A percentile compares a stretch with the other conserved stretches of the same genome.
Conservation (phyloP, 2,888 invertebrate species). For the Cheilosia impressa region DNA sequence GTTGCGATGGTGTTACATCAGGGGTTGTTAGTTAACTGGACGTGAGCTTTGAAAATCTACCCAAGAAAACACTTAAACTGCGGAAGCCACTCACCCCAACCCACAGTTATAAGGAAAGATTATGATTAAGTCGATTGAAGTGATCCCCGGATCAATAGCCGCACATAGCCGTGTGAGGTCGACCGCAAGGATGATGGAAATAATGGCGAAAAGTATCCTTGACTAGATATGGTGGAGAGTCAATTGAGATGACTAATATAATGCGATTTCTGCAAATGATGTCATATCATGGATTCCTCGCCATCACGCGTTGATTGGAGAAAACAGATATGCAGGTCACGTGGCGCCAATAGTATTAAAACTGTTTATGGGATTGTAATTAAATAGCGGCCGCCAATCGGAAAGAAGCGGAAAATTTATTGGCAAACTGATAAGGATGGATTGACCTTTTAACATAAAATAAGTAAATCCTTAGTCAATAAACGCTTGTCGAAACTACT, state of each 20-base stretch:
- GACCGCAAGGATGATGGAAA: slow-evolving; percentile 20
- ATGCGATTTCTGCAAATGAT: slow-evolving; percentile 67
- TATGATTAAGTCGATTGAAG: slow-evolving; percentile 60
- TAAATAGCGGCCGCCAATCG: no score
- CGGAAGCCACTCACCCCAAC: slow-evolving; percentile 7
- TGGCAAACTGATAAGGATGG: no score
- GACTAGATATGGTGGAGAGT: not conserved
- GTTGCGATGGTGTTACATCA: not conserved
- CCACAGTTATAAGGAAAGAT: slow-evolving; percentile 39
- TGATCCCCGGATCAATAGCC: slow-evolving; percentile 52
- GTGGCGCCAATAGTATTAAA: slow-evolving; percentile 36
- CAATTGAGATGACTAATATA: slow-evolving; percentile 27
- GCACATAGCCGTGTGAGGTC: slow-evolving; percentile 12
- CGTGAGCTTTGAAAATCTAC: slow-evolving; percentile 61
- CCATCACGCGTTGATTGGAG: slow-evolving; percentile 17
- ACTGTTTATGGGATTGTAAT: slow-evolving; percentile 4
- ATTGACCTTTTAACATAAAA: no score
- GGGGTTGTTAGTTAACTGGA: slow-evolving; percentile 41
- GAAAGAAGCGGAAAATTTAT: no score
- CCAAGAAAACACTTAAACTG: slow-evolving; percentile 13
- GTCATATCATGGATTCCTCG: slow-evolving; percentile 49
- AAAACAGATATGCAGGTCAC: slow-evolving; percentile 37
- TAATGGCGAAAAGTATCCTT: slow-evolving; percentile 6
- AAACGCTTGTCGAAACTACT: no score
- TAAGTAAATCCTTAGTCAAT: no score